Base-by-base conservation (phyloP, 1,140 invertebrate species). In the Tyrophagus putrescentiae region DNA sequence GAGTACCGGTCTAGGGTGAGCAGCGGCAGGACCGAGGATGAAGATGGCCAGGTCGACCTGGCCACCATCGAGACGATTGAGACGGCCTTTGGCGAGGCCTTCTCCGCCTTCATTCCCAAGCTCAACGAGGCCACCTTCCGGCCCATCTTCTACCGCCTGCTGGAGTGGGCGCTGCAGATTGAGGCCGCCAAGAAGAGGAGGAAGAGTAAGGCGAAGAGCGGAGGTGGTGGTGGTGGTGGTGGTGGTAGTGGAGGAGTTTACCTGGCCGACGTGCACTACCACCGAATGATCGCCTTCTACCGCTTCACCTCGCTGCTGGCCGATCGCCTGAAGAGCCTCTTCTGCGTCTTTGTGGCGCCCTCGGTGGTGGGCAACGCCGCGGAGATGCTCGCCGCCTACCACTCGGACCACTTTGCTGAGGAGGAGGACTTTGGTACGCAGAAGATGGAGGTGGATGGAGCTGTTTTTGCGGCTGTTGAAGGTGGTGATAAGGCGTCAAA, bases 51-150 rank as follows among this genome's bases (percentile, higher is more conserved):
- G 18, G 18, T 53, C 7, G 4, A 18, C 25, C 4, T 25, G 16
- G 18, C 11, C 25, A 23, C 21, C 1, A 59, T 62, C 18, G 44
- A 59, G 79, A 83, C 44, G 77, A 81, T 84, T 0, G 90, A 96
- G 73, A 76, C 77, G 16, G 74, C 78, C 68, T 77, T 87, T 0
- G 78, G 87, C 0, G 79, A 84, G 56, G 79, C 85, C 0, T 70
- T 93, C 23, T 80, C 84, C 4, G 74, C 78, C 34, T 76, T 92
- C 57, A 80, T 92, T 23, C 72, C 94, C 5, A 92, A 92, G 71
- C 71, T 95, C 18, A 91, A 87, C 11, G 91, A 94, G 71, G 79
- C 80, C 1, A 81, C 80, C 21, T 95, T 95, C 70, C 79, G 84
- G 64, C 86, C 88, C 3, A 78, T 94, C 52, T 90, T 88, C 71